Percentiles rank a stretch among this genome's conserved stretches.
Conservation (phyloP, 2,797 vertebrate genomes). For the Oreochromis mossambicus region DNA sequence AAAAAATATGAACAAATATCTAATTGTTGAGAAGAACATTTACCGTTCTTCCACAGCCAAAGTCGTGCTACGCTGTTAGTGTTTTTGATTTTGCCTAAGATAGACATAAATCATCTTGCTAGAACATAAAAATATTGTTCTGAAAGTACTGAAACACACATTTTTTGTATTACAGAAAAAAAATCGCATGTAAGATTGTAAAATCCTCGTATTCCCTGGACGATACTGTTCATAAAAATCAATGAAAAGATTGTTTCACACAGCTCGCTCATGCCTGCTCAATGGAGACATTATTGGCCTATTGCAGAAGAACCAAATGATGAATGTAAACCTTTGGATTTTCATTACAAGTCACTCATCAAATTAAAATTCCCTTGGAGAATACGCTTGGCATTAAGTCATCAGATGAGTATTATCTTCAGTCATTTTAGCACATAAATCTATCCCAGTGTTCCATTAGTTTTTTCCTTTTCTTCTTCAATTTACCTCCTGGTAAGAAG, state of each 20-base stretch:
- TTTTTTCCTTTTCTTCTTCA: constrained; percentile 4
- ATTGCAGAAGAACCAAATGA: constrained; percentile 11
- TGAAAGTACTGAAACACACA: not conserved
- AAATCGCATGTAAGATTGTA: not conserved
- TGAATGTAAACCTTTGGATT: constrained; percentile 34
- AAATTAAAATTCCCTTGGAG: constrained; percentile 16
- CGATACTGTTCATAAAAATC: constrained; percentile 9
- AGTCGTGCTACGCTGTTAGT: not conserved
- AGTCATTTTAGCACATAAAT: constrained; percentile 23
- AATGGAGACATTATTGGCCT: not conserved
- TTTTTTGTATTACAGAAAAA: not conserved
- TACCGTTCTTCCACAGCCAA: not conserved
- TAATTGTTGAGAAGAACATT: not conserved
- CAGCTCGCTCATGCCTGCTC: constrained; percentile 1
- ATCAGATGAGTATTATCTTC: constrained; percentile 26
- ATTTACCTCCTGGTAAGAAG: constrained; percentile 19
- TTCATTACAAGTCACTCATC: constrained; percentile 26
- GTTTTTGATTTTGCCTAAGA: not conserved
- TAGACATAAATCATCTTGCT: not conserved
- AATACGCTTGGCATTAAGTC: constrained; percentile 15
- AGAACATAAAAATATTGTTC: not conserved
- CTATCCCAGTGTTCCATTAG: not conserved
- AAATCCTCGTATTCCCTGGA: not conserved
- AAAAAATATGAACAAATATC: not conserved
- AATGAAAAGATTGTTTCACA: not conserved